Percentiles rank a stretch among this genome's conserved stretches.
Evolutionary conservation across 2,113 vertebrate genomes (phyloP).

Genomic region (Speoplatyrhinus poulsoni): DNA sequence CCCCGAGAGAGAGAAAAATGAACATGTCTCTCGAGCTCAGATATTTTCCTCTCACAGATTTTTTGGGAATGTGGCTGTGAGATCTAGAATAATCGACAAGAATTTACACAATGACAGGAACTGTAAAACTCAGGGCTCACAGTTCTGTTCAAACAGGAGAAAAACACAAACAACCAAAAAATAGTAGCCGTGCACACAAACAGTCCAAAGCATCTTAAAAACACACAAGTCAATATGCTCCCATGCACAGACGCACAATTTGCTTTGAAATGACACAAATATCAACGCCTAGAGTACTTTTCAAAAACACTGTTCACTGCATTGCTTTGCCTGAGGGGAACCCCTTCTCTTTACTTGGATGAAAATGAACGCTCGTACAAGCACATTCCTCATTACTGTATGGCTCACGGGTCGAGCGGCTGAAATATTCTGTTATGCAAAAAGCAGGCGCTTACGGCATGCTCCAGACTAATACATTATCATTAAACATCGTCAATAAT

Average conservation of each 20-base stretch:
- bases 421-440: constrained; percentile 48
- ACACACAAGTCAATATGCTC: neutral
- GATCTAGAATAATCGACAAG: constrained; percentile 13
- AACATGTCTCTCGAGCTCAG: constrained; percentile 17
- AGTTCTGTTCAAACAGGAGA: too few relatives aligned
- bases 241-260: neutral
- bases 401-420: constrained; percentile 26
- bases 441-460: constrained; percentile 57
- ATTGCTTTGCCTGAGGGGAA: constrained; percentile 39
- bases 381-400: constrained; percentile 57
- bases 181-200: neutral
- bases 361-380: constrained; percentile 58
- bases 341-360: constrained; percentile 46
- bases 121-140: neutral
- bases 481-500: constrained; percentile 74
- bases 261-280: neutral
- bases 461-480: constrained; percentile 57
- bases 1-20: constrained; percentile 17
- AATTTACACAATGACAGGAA: constrained; percentile 13
- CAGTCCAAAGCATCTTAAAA: neutral
- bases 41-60: constrained; percentile 29
- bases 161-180: neutral
- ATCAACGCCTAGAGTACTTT: neutral
- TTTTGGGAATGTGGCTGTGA: constrained; percentile 23
- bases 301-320: constrained; percentile 18